These are phyloP conservation scores for Ispidina picta DNA, from an alignment of 2,797 vertebrate species.

Conservation along the genomic window DNA sequence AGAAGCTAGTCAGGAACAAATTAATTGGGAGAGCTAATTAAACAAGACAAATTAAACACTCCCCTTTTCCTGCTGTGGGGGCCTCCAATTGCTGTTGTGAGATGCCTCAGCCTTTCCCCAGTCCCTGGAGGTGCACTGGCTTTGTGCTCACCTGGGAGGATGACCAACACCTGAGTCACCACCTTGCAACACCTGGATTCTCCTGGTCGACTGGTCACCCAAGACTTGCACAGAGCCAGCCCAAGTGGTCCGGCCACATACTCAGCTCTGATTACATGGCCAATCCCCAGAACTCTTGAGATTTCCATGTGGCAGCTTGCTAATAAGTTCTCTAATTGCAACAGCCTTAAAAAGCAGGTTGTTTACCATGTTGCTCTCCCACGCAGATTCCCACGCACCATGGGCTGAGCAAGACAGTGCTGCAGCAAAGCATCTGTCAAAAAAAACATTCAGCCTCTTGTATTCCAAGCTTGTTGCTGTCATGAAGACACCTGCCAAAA, in stretches of 20 bases:
- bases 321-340: constrained; percentile 33
- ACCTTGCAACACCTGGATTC: not conserved
- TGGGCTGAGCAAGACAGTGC: constrained; percentile 1
- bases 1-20: constrained; percentile 24
- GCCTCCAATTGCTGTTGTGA: fast-evolving
- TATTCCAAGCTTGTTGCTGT: not conserved
- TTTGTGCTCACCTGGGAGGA: not conserved
- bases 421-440: not conserved
- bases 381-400: constrained; percentile 45
- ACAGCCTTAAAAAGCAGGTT: constrained; percentile 39
- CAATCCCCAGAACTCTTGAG: not conserved
- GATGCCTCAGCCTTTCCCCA: not conserved
- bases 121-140: not conserved
- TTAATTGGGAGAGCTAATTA: constrained; percentile 10
- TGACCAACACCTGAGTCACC: constrained; percentile 4
- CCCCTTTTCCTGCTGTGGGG: not conserved
- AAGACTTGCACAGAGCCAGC: not conserved
- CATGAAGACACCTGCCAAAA: constrained; percentile 36
- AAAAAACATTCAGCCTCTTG: not conserved
- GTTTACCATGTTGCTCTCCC: constrained; percentile 24
- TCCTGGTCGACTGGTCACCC: not conserved
- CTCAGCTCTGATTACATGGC: not conserved
- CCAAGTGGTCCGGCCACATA: not conserved
- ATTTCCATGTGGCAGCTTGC: constrained; percentile 17
- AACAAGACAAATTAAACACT: not conserved